phyloP scores from a whole-genome alignment of 2,888 invertebrate genomes.

The Drosophila atripex region DNA sequence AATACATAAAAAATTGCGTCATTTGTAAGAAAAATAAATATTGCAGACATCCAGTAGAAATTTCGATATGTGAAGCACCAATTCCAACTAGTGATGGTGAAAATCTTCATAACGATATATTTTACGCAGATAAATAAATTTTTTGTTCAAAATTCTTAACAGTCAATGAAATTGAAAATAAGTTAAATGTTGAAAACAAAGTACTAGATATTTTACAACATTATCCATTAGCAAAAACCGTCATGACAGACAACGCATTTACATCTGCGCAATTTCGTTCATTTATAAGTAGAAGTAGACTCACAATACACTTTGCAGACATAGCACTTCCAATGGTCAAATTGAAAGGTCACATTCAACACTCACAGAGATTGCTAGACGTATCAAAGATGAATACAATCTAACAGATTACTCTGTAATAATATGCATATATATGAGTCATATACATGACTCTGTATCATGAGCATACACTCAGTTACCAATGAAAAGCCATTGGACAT shows the following conservation, averaged over 20 bases:
- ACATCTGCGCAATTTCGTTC: not conserved
- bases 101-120: not conserved
- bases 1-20: not conserved
- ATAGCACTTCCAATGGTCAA: not conserved
- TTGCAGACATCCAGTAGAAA: not conserved
- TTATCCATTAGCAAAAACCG: not conserved
- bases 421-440: too few relatives aligned
- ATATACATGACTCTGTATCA: too few relatives aligned
- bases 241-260: too few relatives aligned
- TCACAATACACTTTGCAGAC: not conserved
- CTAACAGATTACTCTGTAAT: conserved; percentile 6
- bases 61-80: not conserved
- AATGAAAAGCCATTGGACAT: not conserved
- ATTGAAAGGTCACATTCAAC: too few relatives aligned
- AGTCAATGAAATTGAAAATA: not conserved
- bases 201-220: not conserved
- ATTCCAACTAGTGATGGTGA: not conserved
- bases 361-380: not conserved
- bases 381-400: conserved; percentile 1
- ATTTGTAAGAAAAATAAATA: not conserved
- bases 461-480: not conserved
- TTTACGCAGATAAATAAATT: not conserved
- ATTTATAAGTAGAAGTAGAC: not conserved
- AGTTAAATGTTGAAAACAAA: not conserved
- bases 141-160: not conserved